Base-by-base conservation (phyloP, 2,113 vertebrate species). In the Serilophus lunatus region DNA sequence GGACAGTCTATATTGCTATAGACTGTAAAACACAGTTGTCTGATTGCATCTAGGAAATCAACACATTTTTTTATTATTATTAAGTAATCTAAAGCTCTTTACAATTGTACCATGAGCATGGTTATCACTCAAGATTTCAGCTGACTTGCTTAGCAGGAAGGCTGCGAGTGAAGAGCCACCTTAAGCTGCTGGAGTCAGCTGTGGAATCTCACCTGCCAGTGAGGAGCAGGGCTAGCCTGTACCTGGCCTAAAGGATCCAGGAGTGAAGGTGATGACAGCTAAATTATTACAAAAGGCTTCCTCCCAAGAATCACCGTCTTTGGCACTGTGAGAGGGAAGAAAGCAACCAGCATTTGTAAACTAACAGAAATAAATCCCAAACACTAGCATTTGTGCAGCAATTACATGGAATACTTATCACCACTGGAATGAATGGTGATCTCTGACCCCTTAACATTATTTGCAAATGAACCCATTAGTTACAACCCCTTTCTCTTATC, bases 281-380 rank as follows among this genome's bases (percentile, higher is more conserved):
- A 68, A 74, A 91, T 85, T 89, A 68, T 78, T 76, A 88, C 65
- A 82, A 81, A 88, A 84, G 69, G 72, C 86, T 95, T 92, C 89
- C 91, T 96, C 71, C 80, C 44, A 69, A 69, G 70, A 80, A 79
- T 91, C 75, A 54, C 36, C 0, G 0, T 78, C 74, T 88, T 79
- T 93, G 86, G 83, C 91, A 91, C 36, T 12, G 9, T 4, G 28
- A 82, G 64, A 85, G 71, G 66, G 64, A 66, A 83, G 63, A 88
- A 88, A 56, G 38, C 69, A 93, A 91, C 68, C 23, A 13, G 40
- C 93, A 77, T 91, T 92, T 0, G 0, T 87, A 92, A 95, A 94
- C 82, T 88, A 95, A 90, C 12, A 79, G 78, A 97, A 96, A 74
- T 90, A 96, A 96, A 96, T 84, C 94, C 95, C 69, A 44, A 92